Conservation (phyloP, 2,888 invertebrate species). For the Neoscelio sp. region DNA sequence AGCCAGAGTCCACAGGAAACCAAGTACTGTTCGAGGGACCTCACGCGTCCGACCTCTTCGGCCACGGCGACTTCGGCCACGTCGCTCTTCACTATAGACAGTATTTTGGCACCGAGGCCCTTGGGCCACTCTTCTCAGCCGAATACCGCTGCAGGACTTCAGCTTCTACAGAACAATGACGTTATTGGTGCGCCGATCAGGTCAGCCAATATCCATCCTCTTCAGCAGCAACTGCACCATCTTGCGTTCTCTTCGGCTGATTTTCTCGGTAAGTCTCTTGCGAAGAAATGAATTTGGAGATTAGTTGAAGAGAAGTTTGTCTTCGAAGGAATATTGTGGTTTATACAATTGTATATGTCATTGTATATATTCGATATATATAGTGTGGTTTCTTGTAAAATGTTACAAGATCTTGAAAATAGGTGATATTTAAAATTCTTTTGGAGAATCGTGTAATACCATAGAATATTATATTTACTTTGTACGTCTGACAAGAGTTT, state of each 20-base stretch:
- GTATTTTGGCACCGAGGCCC: conserved; percentile 91
- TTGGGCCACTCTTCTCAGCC: conserved; percentile 81
- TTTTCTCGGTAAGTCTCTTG: conserved; percentile 88
- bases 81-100: conserved; percentile 93
- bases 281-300: conserved; percentile 14
- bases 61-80: conserved; percentile 84
- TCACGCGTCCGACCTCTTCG: conserved; percentile 80
- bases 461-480: too few relatives aligned
- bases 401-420: too few relatives aligned
- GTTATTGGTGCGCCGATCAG: conserved; percentile 76
- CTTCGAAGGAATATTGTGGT: conserved; percentile 6
- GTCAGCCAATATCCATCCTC: conserved; percentile 76
- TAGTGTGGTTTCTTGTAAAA: too few relatives aligned
- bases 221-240: conserved; percentile 81
- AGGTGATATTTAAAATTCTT: too few relatives aligned
- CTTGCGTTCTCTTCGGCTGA: conserved; percentile 86
- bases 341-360: background rate
- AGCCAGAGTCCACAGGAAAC: conserved; percentile 72
- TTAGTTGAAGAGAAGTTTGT: background rate
- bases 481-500: too few relatives aligned
- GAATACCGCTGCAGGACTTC: conserved; percentile 71
- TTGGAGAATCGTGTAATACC: too few relatives aligned
- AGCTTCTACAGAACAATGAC: conserved; percentile 68
- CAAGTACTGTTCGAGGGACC: conserved; percentile 71
- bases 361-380: background rate